Conservation (phyloP, 2,113 vertebrate genomes). For the Hemiscyllium ocellatum region DNA sequence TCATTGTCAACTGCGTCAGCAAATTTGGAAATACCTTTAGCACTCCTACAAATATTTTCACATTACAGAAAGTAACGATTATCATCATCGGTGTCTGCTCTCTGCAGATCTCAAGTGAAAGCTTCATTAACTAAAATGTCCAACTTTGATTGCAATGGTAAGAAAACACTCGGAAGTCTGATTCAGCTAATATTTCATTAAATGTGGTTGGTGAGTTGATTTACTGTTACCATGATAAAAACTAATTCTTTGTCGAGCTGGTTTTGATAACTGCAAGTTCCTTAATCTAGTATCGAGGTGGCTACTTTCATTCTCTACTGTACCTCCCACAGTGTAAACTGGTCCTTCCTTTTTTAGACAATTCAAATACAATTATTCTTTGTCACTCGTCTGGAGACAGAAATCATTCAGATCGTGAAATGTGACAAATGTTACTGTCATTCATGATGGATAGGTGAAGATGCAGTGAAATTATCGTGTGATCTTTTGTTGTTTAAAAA, state of each 20-base stretch:
- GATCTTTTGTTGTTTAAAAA: background rate
- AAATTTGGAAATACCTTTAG: background rate
- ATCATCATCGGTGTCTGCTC: background rate
- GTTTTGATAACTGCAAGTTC: background rate
- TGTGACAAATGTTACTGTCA: background rate
- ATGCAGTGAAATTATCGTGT: background rate
- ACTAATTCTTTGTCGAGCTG: background rate
- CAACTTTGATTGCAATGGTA: background rate
- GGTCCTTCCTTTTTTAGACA: background rate
- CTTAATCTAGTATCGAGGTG: background rate
- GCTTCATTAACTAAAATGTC: background rate
- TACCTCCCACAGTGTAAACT: background rate
- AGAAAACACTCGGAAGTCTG: background rate
- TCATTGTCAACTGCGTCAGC: background rate
- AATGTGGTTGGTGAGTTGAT: background rate
- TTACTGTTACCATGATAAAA: background rate
- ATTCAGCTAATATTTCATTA: background rate
- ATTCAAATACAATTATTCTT: background rate
- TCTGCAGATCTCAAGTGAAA: background rate
- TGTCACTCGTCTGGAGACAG: background rate
- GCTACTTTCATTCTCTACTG: background rate
- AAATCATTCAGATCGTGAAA: background rate
- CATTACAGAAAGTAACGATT: background rate
- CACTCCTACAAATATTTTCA: background rate
- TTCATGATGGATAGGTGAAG: background rate